Evolutionary conservation across 1,140 invertebrate species (phyloP).

Genomic region (Drosophila leontia): DNA sequence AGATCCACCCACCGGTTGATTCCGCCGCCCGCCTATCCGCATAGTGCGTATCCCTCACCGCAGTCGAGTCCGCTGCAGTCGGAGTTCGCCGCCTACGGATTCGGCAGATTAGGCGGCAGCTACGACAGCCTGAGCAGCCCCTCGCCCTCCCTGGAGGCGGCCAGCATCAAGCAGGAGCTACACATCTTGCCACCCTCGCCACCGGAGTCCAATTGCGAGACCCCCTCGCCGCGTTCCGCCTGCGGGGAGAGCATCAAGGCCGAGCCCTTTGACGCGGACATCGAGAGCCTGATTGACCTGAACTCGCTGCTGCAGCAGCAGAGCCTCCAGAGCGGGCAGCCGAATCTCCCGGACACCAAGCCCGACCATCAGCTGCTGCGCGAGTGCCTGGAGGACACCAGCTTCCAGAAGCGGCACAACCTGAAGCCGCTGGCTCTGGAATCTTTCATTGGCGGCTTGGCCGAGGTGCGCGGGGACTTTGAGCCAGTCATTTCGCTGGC

Average conservation of each 20-base stretch:
- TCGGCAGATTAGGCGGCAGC: conserved; percentile 52
- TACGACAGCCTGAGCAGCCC: conserved; percentile 80
- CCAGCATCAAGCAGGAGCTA: conserved; percentile 80
- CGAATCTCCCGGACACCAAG: conserved; percentile 61
- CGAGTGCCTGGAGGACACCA: conserved; percentile 92
- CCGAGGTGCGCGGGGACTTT: conserved; percentile 88
- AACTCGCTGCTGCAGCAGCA: conserved; percentile 74
- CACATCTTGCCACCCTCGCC: conserved; percentile 83
- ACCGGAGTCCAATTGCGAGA: conserved; percentile 84
- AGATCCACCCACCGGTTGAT: conserved; percentile 63
- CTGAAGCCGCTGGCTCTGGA: conserved; percentile 90
- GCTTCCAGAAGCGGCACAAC: conserved; percentile 93
- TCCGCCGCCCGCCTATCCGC: conserved; percentile 74
- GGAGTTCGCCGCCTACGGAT: conserved; percentile 67
- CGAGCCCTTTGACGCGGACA: conserved; percentile 80
- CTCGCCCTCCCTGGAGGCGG: conserved; percentile 76
- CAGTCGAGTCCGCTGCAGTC: conserved; percentile 80
- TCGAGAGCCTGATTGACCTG: conserved; percentile 79
- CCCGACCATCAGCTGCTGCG: conserved; percentile 91
- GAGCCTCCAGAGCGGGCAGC: conserved; percentile 34
- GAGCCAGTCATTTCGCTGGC: conserved; percentile 94
- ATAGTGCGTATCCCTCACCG: conserved; percentile 79
- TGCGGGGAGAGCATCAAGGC: conserved; percentile 71
- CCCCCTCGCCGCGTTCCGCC: conserved; percentile 76
- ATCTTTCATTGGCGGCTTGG: conserved; percentile 85